These are phyloP conservation scores for Sus scrofa DNA, from an alignment of 2,113 vertebrate species.

Conservation along the genomic window DNA sequence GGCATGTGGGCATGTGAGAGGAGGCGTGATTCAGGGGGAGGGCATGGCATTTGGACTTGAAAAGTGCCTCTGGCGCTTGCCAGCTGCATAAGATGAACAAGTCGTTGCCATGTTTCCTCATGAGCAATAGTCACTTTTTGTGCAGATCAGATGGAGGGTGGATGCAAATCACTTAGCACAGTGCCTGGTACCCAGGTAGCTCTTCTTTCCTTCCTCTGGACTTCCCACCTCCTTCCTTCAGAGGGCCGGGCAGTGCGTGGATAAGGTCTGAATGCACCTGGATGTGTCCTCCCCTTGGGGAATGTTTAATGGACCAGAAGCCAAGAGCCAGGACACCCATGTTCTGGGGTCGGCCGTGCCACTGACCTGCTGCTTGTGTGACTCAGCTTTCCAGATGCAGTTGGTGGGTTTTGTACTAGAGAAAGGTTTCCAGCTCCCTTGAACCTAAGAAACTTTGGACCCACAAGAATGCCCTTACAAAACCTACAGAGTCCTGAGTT, in stretches of 20 bases:
- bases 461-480: background rate
- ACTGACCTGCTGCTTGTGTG: background rate
- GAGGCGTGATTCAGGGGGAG: background rate
- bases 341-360: background rate
- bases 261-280: background rate
- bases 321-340: background rate
- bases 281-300: background rate
- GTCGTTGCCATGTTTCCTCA: background rate
- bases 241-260: background rate
- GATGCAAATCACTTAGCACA: background rate
- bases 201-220: background rate
- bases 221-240: background rate
- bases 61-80: background rate
- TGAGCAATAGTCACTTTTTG: background rate
- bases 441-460: background rate
- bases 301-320: background rate
- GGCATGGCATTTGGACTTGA: background rate
- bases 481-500: background rate
- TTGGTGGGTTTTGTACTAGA: background rate
- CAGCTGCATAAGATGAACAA: background rate
- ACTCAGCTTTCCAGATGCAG: background rate
- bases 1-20: background rate
- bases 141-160: background rate
- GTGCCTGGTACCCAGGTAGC: background rate
- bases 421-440: background rate